Evolutionary conservation across 2,888 invertebrate species (phyloP).

Genomic region (Eupithecia vulgata): DNA sequence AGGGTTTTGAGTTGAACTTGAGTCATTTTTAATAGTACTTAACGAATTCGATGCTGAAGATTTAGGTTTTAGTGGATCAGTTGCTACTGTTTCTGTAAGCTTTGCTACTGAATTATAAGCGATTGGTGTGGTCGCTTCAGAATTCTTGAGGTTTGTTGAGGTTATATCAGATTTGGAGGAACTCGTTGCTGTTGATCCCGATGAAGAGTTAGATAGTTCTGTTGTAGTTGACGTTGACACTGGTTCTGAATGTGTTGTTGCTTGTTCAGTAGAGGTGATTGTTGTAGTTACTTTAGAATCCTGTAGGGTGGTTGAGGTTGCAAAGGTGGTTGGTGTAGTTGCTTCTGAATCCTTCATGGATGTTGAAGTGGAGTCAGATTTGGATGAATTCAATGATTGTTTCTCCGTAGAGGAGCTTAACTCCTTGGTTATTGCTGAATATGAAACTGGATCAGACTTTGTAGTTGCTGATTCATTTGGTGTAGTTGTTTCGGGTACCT

Average conservation of each 20-base stretch:
- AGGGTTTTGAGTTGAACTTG: slow-evolving; percentile 1
- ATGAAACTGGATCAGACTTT: background rate
- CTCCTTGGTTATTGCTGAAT: background rate
- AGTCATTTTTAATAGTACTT: background rate
- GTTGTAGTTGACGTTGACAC: background rate
- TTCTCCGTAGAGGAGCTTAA: background rate
- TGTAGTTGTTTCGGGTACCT: background rate
- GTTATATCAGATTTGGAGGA: background rate
- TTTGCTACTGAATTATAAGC: background rate
- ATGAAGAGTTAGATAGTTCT: background rate
- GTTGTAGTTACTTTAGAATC: background rate
- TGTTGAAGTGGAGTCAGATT: background rate
- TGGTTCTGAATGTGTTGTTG: background rate
- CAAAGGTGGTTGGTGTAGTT: background rate
- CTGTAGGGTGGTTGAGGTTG: too few relatives aligned
- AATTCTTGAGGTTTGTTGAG: slow-evolving; percentile 3
- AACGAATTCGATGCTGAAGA: background rate
- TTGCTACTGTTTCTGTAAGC: background rate
- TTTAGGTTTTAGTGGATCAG: background rate
- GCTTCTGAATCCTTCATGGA: background rate
- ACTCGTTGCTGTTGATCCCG: slow-evolving; percentile 4
- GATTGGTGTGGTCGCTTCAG: background rate
- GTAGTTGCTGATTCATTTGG: background rate
- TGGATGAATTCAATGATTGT: background rate
- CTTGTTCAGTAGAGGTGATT: background rate